Base-by-base conservation (phyloP, 2,797 vertebrate species). In the Kryptopterus vitreolus region DNA sequence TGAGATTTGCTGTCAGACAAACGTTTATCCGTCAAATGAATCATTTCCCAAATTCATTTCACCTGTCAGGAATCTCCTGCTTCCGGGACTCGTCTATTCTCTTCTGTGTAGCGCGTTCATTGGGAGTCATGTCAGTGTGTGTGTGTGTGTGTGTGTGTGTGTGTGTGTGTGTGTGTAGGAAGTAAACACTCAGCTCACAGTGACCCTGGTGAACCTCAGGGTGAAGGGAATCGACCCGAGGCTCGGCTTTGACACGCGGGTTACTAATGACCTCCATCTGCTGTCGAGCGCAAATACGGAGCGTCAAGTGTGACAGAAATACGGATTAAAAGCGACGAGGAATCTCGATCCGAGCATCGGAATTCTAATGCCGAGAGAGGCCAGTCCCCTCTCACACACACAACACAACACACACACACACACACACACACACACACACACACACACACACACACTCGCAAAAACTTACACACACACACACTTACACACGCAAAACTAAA, bases 1-100 rank as follows among this genome's bases (percentile, higher is more conserved):
- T n/a, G n/a, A 68, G 70, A 46, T 33, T 85, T 87, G 76, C 61
- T 81, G 75, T 68, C 70, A 85, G 83, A 87, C 88, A 79, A 33
- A 70, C 78, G 62, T 61, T 80, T 79, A 80, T 70, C 62, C 46
- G 48, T 62, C 29, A 16, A 85, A 20, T 86, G 81, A 74, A 81
- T 77, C n/a, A 80, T 65, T 81, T 35, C 29, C 79, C 26, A 3
- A 35, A 76, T 79, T 79, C 74, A 68, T 84, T 77, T 72, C 53
- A 79, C 68, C 77, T 72, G 46, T 71, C 83, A 79, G 86, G 38
- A 43, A 43, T 10, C 8, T 43, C 86, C n/a, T n/a, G n/a, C 82
- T 77, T 65, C 43, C 15, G 4, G 12, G 22, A 46, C 33, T 33
- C 76, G 29, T 55, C 20, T 35, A 70, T 84, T 20, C 38, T 50